phyloP scores from a whole-genome alignment of 2,888 invertebrate genomes.

The Acronicta leporina region DNA sequence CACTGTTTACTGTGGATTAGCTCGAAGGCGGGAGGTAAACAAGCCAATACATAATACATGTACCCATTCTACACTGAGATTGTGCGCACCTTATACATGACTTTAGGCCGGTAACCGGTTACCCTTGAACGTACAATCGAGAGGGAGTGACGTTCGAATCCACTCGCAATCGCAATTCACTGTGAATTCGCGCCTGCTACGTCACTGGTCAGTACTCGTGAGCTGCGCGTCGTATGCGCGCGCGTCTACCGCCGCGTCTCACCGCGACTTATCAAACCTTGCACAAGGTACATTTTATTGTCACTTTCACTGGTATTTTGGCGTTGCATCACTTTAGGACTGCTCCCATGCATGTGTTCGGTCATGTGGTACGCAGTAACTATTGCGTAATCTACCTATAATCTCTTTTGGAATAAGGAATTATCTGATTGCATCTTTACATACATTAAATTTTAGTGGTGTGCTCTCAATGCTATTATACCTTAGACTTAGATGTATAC shows the following conservation, averaged over 20 bases:
- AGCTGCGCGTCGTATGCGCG: conserved; percentile 41
- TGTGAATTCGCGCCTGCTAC: conserved; percentile 12
- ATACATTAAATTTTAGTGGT: background rate
- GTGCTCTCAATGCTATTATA: too few species aligned
- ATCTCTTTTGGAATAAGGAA: conserved; percentile 32
- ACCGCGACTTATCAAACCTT: conserved; percentile 41
- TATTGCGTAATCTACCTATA: conserved; percentile 49
- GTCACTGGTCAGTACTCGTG: conserved; percentile 47
- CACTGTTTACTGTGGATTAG: background rate
- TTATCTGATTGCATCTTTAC: conserved; percentile 17
- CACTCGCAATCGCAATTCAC: conserved; percentile 17
- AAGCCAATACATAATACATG: too few species aligned
- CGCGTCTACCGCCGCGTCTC: conserved; percentile 33
- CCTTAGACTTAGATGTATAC: too few species aligned
- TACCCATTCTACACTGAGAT: background rate
- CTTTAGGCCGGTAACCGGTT: conserved; percentile 21
- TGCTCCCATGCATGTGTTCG: conserved; percentile 19
- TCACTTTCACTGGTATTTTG: conserved; percentile 48
- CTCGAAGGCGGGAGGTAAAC: conserved; percentile 1
- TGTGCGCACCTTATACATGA: conserved; percentile 2
- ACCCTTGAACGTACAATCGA: conserved; percentile 45
- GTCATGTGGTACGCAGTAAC: conserved; percentile 9
- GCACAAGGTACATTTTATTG: conserved; percentile 50
- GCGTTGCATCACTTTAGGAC: conserved; percentile 42
- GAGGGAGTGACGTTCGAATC: conserved; percentile 40